Evolutionary conservation across 2,797 vertebrate genomes (phyloP).

Genomic region (Phalloptychus januarius): DNA sequence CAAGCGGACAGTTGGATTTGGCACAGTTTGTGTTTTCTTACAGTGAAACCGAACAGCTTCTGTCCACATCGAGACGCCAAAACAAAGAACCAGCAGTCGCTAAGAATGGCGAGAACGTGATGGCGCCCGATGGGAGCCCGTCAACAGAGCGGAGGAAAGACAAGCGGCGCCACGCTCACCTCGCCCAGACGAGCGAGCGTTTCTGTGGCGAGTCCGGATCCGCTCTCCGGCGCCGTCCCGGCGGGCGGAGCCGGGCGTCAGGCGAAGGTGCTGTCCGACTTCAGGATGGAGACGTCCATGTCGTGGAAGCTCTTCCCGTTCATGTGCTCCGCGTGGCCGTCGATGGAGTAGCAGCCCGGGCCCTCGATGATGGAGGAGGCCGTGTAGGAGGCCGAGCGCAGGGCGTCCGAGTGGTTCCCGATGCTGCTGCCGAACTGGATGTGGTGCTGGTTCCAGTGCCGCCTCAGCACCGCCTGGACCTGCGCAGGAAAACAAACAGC

Average conservation of each 20-base stretch:
- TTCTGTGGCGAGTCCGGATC: constrained; percentile 55
- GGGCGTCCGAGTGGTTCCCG: constrained; percentile 86
- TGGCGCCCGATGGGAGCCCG: constrained; percentile 45
- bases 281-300: constrained; percentile 79
- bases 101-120: constrained; percentile 33
- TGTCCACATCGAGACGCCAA: constrained; percentile 37
- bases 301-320: constrained; percentile 90
- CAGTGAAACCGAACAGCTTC: constrained; percentile 59
- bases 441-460: constrained; percentile 95
- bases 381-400: constrained; percentile 85
- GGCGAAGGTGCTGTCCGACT: constrained; percentile 85
- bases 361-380: constrained; percentile 87
- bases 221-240: not conserved
- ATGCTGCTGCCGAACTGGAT: constrained; percentile 94
- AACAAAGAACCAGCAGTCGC: constrained; percentile 25
- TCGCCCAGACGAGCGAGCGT: constrained; percentile 59
- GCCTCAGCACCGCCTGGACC: constrained; percentile 92
- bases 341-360: constrained; percentile 86
- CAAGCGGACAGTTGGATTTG: constrained; percentile 46
- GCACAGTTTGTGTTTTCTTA: constrained; percentile 50
- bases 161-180: constrained; percentile 66
- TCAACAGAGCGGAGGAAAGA: constrained; percentile 59
- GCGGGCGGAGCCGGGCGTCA: constrained; percentile 64
- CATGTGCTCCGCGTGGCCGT: constrained; percentile 85
- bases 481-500: constrained; percentile 51